Conservation (phyloP, 2,888 invertebrate genomes). For the Eupelmus urozonus region DNA sequence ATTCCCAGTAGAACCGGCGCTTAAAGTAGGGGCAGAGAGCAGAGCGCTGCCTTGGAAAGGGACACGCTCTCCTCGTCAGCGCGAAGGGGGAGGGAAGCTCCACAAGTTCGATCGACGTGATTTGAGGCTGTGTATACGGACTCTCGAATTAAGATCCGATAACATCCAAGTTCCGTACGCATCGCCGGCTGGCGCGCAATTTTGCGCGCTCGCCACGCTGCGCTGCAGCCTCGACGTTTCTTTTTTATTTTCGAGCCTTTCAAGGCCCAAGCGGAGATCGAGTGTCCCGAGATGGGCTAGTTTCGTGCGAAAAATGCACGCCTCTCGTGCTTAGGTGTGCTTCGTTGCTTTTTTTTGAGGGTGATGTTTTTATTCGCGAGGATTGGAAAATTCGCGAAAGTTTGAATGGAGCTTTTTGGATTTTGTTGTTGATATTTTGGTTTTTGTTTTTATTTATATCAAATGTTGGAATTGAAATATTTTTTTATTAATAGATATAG, state of each 20-base stretch:
- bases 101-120: constrained; percentile 51
- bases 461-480: no score
- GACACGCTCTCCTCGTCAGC: no score
- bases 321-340: no score
- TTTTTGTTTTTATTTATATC: no score
- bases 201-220: constrained; percentile 10
- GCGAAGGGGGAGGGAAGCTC: constrained; percentile 41
- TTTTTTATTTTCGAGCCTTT: constrained; percentile 11
- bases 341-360: background rate
- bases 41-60: no score
- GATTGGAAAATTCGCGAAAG: no score
- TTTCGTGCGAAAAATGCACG: constrained; percentile 36
- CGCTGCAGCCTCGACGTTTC: constrained; percentile 8
- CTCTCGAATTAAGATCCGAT: constrained; percentile 60
- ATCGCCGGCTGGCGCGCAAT: constrained; percentile 39
- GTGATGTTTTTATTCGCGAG: no score
- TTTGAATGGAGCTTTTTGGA: no score
- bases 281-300: constrained; percentile 43
- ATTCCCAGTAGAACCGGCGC: constrained; percentile 26
- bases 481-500: no score
- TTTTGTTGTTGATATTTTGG: no score
- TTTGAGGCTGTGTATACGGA: constrained; percentile 42
- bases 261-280: constrained; percentile 34
- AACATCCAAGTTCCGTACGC: constrained; percentile 52
- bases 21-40: background rate